Base-by-base conservation (phyloP, 2,797 vertebrate species). In the Parotocinclus haroldoi region DNA sequence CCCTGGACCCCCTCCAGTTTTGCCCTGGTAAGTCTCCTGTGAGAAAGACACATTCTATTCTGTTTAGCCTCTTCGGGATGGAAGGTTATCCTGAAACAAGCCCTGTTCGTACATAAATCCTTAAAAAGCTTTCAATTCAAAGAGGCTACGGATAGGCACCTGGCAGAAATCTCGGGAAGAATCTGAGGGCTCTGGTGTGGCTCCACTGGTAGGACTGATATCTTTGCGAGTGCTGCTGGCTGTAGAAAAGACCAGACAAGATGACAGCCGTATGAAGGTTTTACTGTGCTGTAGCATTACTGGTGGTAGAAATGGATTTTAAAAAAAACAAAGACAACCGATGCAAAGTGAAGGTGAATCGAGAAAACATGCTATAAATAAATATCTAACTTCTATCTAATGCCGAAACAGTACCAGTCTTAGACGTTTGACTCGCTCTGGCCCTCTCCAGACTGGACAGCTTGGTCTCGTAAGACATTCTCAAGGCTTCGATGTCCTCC, bases 401-500 rank as follows among this genome's bases (percentile, higher is more conserved):
- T 42, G 40, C 9, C 40, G 9, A 9, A 42, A 50, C 6, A 14
- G 6, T 14, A 50, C 48, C 14, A 50, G 14, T 14, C 42, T 59
- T 79, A 49, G 52, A 42, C 57, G 52, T 59, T 78, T 76, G 85
- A 66, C 69, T 83, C 83, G 75, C 60, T 46, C 49, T 68, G 67
- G 59, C 57, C 75, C 84, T 85, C 76, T 92, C 87, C 36, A 94
- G 80, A 17, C 66, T 65, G 54, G 81, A 85, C 76, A 95, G 78
- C 76, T 92, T 91, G 83, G 85, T 81, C 7, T 93, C 82, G 0
- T 91, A 95, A 0, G 90, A 91, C 59, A 63, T 85, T 44, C 86
- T 87, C 79, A 96, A 83, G 66, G 82, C 80, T 0, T 84, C 78
- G 1, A 95, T 93, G 76, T 93, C 92, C 73, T 92, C 91, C 83